Conservation (phyloP, 1,140 invertebrate genomes). For the Trichonephila inaurata region DNA sequence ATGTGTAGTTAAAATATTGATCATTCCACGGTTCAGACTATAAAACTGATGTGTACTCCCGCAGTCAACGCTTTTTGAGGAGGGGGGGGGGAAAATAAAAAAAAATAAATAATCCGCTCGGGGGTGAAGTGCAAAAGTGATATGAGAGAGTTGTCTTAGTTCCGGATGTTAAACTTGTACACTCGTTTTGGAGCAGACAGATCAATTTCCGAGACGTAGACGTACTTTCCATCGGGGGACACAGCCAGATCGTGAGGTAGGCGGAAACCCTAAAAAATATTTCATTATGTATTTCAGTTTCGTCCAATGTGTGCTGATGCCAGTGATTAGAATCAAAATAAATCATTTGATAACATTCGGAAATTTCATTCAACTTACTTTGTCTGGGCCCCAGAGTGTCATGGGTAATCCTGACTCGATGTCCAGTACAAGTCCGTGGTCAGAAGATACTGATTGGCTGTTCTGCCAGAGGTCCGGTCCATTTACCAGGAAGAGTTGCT, state of each 20-base stretch:
- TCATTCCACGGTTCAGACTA: no score
- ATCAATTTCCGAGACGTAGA: conserved; percentile 89
- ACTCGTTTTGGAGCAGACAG: conserved; percentile 78
- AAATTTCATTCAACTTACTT: conserved; percentile 44
- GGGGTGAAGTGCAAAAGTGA: no score
- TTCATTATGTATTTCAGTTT: no score
- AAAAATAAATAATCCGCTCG: no score
- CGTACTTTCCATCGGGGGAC: conserved; percentile 84
- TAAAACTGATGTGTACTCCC: no score
- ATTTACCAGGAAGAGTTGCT: conserved; percentile 78
- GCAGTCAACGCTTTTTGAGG: no score
- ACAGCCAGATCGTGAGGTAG: conserved; percentile 90
- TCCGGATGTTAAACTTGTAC: conserved; percentile 77
- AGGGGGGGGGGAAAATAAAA: no score
- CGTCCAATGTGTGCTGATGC: no score
- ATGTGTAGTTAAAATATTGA: no score
- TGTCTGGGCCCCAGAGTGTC: conserved; percentile 77
- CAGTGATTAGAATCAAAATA: no score
- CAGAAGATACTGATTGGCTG: conserved; percentile 27
- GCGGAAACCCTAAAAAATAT: conserved; percentile 82
- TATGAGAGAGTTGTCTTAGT: not conserved
- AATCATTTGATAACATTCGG: no score
- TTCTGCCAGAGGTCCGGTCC: conserved; percentile 71
- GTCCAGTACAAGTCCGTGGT: conserved; percentile 78
- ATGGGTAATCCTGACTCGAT: conserved; percentile 77